These are phyloP conservation scores for Silurus asotus DNA, from an alignment of 2,113 vertebrate species.

Conservation along the genomic window DNA sequence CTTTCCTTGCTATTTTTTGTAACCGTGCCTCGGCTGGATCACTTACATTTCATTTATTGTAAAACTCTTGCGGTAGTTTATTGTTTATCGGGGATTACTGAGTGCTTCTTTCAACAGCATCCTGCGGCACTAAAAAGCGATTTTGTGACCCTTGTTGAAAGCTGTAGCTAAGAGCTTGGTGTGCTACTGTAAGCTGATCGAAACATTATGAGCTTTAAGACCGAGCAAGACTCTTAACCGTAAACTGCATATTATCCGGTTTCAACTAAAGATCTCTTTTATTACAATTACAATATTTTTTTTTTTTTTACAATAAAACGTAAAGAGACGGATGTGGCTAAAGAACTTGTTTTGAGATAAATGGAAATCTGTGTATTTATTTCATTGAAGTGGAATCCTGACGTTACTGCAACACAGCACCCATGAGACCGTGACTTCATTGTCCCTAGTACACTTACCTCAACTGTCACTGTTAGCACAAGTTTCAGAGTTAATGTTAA, in stretches of 20 bases:
- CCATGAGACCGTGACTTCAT: neutral
- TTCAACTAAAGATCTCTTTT: neutral
- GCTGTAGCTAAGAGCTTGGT: neutral
- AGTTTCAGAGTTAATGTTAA: neutral
- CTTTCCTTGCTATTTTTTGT: neutral
- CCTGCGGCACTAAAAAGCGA: neutral
- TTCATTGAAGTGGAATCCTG: neutral
- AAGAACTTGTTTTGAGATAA: neutral
- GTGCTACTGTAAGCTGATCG: neutral
- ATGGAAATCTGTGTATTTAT: neutral
- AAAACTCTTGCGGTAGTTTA: neutral
- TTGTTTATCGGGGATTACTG: neutral
- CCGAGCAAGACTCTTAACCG: neutral
- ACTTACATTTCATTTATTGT: neutral
- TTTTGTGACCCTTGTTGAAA: neutral
- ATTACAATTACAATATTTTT: too few relatives aligned
- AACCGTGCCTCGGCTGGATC: neutral
- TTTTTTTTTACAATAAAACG: too few relatives aligned
- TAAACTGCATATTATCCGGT: neutral
- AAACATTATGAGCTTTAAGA: neutral
- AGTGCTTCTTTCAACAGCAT: neutral
- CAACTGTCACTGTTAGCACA: neutral
- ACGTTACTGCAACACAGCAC: neutral
- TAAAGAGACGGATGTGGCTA: neutral
- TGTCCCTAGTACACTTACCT: neutral